A percentile compares a stretch with the other conserved stretches of the same genome.
phyloP scores from a whole-genome alignment of 2,888 invertebrate species.

The Fragum whitleyi region DNA sequence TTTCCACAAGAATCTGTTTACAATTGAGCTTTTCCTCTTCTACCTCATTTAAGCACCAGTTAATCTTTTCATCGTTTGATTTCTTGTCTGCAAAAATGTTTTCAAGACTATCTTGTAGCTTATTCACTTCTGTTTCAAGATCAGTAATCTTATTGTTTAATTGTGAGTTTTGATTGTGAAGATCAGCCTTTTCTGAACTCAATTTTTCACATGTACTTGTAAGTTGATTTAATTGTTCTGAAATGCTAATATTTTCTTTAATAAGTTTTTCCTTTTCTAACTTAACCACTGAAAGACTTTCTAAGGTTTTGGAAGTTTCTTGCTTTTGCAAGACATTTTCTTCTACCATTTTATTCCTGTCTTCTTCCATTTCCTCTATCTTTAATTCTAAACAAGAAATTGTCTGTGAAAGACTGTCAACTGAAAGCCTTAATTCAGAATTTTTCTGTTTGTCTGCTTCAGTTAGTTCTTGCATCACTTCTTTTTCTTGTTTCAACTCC shows the following conservation, averaged over 20 bases:
- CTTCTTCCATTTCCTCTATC: slow-evolving; percentile 41
- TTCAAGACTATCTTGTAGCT: neutral
- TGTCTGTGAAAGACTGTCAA: neutral
- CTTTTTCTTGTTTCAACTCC: slow-evolving; percentile 46
- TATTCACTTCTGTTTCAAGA: neutral
- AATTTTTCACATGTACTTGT: neutral
- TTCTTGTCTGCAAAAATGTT: neutral
- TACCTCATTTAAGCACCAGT: neutral
- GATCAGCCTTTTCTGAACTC: neutral
- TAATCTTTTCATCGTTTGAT: neutral
- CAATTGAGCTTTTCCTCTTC: neutral
- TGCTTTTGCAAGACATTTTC: slow-evolving; percentile 34
- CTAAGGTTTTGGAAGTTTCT: neutral
- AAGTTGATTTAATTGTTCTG: slow-evolving; percentile 17
- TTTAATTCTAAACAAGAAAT: slow-evolving; percentile 26
- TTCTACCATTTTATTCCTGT: slow-evolving; percentile 40
- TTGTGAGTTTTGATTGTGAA: neutral
- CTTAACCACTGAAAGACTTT: slow-evolving; percentile 5
- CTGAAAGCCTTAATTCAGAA: slow-evolving; percentile 10
- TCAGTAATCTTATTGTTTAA: neutral
- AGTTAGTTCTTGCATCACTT: slow-evolving; percentile 20
- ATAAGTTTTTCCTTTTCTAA: slow-evolving; percentile 7
- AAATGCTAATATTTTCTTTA: slow-evolving; percentile 4
- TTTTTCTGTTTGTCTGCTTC: slow-evolving; percentile 7
- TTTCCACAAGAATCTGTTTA: neutral